Percentiles rank a stretch among this genome's conserved stretches.
phyloP scores from a whole-genome alignment of 1,140 invertebrate species.

The Scylla paramamosain region DNA sequence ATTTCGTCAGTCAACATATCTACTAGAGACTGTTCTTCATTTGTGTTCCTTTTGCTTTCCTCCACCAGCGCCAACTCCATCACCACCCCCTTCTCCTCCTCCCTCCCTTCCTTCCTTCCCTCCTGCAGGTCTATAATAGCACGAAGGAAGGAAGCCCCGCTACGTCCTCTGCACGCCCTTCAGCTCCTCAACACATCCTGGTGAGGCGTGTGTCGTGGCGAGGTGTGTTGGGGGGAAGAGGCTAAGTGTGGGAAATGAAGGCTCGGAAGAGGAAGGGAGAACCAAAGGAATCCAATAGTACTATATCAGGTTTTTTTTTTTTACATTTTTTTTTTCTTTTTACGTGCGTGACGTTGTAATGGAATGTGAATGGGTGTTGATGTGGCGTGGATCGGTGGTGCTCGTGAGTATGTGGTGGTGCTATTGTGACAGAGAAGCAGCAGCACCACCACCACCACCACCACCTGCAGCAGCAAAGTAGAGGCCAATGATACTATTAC shows the following conservation, averaged over 20 bases:
- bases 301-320: not conserved
- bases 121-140: not conserved
- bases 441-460: no score
- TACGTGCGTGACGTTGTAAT: not conserved
- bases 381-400: no score
- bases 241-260: not conserved
- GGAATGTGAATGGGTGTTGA: no score
- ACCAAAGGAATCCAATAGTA: not conserved
- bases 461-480: no score
- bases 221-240: not conserved
- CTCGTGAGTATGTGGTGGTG: no score
- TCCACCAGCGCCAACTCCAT: no score
- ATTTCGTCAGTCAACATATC: no score
- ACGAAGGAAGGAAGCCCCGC: not conserved
- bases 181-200: not conserved
- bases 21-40: no score
- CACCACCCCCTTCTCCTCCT: not conserved
- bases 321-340: not conserved
- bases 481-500: no score
- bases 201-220: not conserved
- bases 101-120: not conserved
- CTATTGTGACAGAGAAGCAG: no score
- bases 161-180: constrained; percentile 10
- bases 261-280: not conserved
- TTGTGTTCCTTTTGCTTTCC: no score